Evolutionary conservation across 2,888 invertebrate genomes (phyloP).

Genomic region (Drosophila mimica): DNA sequence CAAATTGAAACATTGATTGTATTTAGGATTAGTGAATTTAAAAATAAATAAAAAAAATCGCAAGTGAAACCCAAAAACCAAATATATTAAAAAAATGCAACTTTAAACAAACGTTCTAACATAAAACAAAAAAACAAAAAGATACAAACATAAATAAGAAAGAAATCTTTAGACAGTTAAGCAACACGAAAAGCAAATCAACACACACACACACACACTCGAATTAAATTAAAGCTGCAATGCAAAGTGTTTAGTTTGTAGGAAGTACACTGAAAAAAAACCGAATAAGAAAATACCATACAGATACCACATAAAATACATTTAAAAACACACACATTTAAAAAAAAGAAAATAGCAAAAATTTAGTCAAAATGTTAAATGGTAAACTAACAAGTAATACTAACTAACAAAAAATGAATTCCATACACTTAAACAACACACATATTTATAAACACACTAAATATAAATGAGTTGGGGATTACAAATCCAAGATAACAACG

Average conservation of each 20-base stretch:
- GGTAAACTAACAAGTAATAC: constrained; percentile 58
- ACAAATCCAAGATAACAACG: constrained; percentile 40
- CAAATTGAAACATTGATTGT: constrained; percentile 73
- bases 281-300: constrained; percentile 53
- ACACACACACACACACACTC: constrained; percentile 46
- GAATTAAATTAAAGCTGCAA: constrained; percentile 65
- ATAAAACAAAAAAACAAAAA: constrained; percentile 12
- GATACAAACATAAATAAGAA: constrained; percentile 28
- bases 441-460: constrained; percentile 36
- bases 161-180: constrained; percentile 69
- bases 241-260: constrained; percentile 75
- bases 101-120: constrained; percentile 63
- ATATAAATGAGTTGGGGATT: constrained; percentile 45
- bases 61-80: constrained; percentile 38
- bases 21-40: constrained; percentile 78
- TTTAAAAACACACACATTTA: constrained; percentile 28
- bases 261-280: constrained; percentile 68
- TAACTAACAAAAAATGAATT: constrained; percentile 48
- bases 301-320: constrained; percentile 44
- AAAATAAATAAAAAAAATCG: constrained; percentile 50
- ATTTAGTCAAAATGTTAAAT: constrained; percentile 74
- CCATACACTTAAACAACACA: constrained; percentile 57
- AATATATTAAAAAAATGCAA: constrained; percentile 53
- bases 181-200: constrained; percentile 53
- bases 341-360: constrained; percentile 60